Evolutionary conservation across 2,797 vertebrate species (phyloP).

Genomic region (Synaphobranchus kaupii): DNA sequence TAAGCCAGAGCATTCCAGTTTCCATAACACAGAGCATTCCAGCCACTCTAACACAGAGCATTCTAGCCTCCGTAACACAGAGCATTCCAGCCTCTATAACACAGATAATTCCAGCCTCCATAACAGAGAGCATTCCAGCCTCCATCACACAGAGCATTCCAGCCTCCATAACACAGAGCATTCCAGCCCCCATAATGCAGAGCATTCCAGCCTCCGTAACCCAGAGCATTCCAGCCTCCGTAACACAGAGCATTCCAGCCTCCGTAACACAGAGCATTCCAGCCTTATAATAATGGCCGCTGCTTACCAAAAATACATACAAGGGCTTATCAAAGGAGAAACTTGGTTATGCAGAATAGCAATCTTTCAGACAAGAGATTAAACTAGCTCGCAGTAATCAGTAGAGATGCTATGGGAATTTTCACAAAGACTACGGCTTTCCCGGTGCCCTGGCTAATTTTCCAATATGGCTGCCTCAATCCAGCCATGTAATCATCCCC

Average conservation of each 20-base stretch:
- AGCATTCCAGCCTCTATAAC: too few relatives aligned
- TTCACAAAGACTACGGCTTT: not conserved
- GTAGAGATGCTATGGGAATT: not conserved
- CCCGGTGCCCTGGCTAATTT: not conserved
- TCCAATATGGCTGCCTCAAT: not conserved
- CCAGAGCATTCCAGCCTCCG: too few relatives aligned
- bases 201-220: too few relatives aligned
- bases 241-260: too few relatives aligned
- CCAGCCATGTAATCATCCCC: not conserved
- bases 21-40: too few relatives aligned
- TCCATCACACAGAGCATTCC: not conserved
- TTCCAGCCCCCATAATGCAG: too few relatives aligned
- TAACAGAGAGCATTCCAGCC: too few relatives aligned
- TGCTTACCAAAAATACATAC: not conserved
- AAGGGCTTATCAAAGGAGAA: not conserved
- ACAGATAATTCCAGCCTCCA: too few relatives aligned
- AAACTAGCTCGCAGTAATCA: not conserved
- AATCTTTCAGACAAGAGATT: not conserved
- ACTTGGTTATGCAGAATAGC: not conserved
- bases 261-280: not conserved
- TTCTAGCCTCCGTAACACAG: too few relatives aligned
- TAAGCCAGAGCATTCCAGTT: too few relatives aligned
- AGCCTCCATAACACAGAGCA: not conserved
- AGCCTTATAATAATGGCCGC: not conserved
- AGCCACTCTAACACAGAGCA: too few relatives aligned